These are phyloP conservation scores for Limnephilus marmoratus DNA, from an alignment of 2,888 invertebrate genomes.

Conservation along the genomic window DNA sequence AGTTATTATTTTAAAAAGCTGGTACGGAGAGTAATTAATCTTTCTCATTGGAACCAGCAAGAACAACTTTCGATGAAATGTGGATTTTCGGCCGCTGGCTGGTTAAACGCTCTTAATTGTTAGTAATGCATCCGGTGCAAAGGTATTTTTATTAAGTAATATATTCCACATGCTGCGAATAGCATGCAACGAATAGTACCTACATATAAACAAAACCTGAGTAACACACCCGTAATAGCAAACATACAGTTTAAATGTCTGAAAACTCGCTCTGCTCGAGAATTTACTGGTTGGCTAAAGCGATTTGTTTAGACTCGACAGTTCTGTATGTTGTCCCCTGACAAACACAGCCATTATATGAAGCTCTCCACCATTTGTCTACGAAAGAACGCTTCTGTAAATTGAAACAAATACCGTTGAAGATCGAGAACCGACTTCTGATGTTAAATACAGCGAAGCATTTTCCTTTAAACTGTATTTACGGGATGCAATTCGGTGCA, in stretches of 20 bases:
- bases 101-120: too few species aligned
- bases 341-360: constrained; percentile 19
- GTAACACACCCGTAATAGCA: not conserved
- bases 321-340: constrained; percentile 24
- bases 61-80: too few species aligned
- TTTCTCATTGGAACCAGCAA: too few species aligned
- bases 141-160: not conserved
- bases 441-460: constrained; percentile 11
- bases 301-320: constrained; percentile 20
- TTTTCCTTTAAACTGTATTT: not conserved
- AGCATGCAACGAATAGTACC: not conserved
- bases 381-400: not conserved
- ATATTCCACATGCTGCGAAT: not conserved
- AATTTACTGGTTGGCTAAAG: not conserved
- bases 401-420: constrained; percentile 9
- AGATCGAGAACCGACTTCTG: constrained; percentile 3
- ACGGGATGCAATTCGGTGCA: not conserved
- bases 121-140: not conserved
- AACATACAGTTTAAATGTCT: not conserved
- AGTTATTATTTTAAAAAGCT: too few species aligned
- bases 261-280: not conserved
- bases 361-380: constrained; percentile 16
- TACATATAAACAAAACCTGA: not conserved
- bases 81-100: too few species aligned
- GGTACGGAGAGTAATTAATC: too few species aligned